A percentile compares a stretch with the other conserved stretches of the same genome.
Evolutionary conservation across 2,797 vertebrate species (phyloP).

Genomic region (Malurus splendens): DNA sequence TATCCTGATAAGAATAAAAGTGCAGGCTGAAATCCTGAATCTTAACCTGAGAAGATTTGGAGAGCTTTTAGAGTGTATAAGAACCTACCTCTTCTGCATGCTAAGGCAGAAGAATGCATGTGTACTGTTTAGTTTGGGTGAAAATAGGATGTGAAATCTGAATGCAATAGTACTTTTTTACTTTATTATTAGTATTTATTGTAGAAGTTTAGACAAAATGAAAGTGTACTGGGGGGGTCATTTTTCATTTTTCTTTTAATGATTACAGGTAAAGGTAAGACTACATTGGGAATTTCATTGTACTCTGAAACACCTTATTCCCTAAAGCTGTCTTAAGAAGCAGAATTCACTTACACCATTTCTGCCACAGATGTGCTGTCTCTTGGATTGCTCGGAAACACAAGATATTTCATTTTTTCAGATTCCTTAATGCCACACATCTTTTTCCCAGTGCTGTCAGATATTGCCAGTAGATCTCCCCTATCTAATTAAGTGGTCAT

Average conservation of each 20-base stretch:
- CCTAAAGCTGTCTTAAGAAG: neutral
- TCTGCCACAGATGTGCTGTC: neutral
- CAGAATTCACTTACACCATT: neutral
- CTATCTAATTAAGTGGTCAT: slow-evolving; percentile 17
- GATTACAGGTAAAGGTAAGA: neutral
- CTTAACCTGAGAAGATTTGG: neutral
- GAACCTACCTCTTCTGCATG: neutral
- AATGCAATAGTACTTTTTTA: neutral
- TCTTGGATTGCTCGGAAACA: neutral
- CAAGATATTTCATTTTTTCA: neutral
- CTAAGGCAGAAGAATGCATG: neutral
- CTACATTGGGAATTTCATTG: neutral
- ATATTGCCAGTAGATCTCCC: neutral
- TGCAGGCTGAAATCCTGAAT: neutral
- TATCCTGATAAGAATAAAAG: neutral
- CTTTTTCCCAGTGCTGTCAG: neutral
- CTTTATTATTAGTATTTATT: neutral
- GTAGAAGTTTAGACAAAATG: neutral
- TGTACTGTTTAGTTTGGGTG: neutral
- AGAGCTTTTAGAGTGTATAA: neutral
- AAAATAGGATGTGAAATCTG: neutral
- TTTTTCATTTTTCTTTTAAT: neutral
- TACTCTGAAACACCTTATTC: neutral
- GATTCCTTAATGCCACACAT: neutral
- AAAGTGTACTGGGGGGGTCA: neutral